phyloP scores from a whole-genome alignment of 2,888 invertebrate genomes.

The Marronus borbonicus region DNA sequence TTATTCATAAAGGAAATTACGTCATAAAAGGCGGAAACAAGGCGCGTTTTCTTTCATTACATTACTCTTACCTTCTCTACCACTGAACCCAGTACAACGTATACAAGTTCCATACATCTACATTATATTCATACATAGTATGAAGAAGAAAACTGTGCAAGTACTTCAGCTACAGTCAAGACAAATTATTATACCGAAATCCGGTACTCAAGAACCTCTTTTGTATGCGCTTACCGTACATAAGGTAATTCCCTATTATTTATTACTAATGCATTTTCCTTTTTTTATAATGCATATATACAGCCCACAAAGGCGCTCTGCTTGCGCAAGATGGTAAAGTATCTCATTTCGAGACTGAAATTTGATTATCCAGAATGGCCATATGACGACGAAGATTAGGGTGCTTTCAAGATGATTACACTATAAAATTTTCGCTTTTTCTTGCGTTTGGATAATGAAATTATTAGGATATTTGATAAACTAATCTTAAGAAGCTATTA shows the following conservation, averaged over 20 bases:
- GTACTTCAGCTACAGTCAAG: constrained; percentile 48
- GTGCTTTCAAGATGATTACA: constrained; percentile 1
- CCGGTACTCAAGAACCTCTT: constrained; percentile 34
- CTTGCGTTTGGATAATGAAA: not conserved
- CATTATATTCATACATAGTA: constrained; percentile 7
- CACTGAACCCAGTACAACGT: constrained; percentile 46
- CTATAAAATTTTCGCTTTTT: constrained; percentile 11
- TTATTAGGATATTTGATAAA: no score
- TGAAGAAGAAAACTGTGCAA: constrained; percentile 44
- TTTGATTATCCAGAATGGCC: constrained; percentile 4
- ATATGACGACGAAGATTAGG: not conserved
- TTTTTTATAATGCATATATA: constrained; percentile 2
- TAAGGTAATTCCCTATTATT: constrained; percentile 42
- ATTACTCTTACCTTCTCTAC: constrained; percentile 59
- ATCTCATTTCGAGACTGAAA: not conserved
- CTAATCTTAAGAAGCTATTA: no score
- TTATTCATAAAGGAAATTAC: constrained; percentile 65
- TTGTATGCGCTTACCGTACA: constrained; percentile 31
- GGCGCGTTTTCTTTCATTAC: constrained; percentile 63
- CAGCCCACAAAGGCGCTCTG: not conserved
- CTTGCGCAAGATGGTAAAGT: not conserved
- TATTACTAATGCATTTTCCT: constrained; percentile 28
- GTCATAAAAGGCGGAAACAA: constrained; percentile 64
- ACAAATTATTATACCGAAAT: constrained; percentile 52
- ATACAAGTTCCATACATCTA: constrained; percentile 17